phyloP scores from a whole-genome alignment of 2,797 vertebrate genomes.

The Clangula hyemalis region DNA sequence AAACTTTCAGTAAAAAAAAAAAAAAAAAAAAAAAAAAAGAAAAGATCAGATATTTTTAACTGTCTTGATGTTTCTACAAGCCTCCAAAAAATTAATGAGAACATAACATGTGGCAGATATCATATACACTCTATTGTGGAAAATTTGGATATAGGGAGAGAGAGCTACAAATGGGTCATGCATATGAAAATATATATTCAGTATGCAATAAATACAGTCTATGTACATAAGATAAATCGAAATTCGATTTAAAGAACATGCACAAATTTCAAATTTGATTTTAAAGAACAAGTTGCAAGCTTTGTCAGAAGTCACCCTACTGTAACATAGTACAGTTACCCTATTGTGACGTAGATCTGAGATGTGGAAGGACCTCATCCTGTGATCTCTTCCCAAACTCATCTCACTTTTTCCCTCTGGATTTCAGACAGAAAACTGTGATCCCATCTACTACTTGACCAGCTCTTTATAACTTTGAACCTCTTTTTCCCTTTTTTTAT shows the following conservation, averaged over 20 bases:
- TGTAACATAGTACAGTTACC: neutral
- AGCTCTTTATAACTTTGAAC: neutral
- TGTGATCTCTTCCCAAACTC: neutral
- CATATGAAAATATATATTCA: neutral
- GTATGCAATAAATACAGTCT: neutral
- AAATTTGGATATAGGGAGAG: neutral
- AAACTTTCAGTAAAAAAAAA: neutral
- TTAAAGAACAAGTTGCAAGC: neutral
- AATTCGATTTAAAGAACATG: neutral
- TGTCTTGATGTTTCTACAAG: neutral
- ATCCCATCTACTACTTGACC: neutral
- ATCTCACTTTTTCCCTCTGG: neutral
- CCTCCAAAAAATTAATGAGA: neutral
- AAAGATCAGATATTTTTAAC: neutral
- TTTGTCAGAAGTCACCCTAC: neutral
- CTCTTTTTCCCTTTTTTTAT: neutral
- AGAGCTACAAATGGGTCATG: neutral
- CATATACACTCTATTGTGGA: neutral
- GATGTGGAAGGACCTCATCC: fast-evolving
- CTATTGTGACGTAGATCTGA: neutral
- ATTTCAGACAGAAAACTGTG: neutral
- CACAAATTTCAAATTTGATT: neutral
- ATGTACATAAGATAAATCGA: neutral
- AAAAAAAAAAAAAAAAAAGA: neutral
- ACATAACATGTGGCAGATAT: neutral